Percentiles rank a stretch among this genome's conserved stretches.
phyloP scores from a whole-genome alignment of 2,888 invertebrate species.

The Apotomis turbidana region DNA sequence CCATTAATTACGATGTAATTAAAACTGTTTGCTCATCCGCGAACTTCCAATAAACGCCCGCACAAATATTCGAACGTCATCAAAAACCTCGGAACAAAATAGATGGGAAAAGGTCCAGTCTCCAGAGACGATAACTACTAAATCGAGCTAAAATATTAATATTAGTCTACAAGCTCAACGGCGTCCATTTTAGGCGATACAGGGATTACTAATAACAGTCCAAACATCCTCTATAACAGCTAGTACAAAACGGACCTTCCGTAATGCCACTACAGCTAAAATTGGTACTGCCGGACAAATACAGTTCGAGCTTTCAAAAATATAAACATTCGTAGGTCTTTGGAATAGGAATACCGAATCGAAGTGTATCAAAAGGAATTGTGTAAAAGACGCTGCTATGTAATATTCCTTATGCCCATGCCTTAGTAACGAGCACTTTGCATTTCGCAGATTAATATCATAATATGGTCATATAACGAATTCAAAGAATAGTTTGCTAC shows the following conservation, averaged over 20 bases:
- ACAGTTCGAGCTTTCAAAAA: not conserved
- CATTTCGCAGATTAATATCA: not conserved
- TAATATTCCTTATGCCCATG: constrained; percentile 9
- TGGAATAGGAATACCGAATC: constrained; percentile 18
- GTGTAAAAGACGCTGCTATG: not conserved
- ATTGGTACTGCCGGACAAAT: not conserved
- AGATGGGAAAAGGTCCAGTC: constrained; percentile 14
- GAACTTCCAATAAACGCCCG: constrained; percentile 20
- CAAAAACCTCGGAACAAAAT: not conserved
- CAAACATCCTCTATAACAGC: not conserved
- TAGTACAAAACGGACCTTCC: not conserved
- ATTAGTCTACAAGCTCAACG: constrained; percentile 9
- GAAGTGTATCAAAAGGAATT: constrained; percentile 9
- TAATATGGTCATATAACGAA: not conserved
- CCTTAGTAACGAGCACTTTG: not conserved
- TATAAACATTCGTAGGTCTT: constrained; percentile 7
- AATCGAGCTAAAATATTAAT: constrained; percentile 24
- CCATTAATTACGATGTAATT: constrained; percentile 35
- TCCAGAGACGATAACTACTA: constrained; percentile 6
- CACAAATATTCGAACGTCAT: constrained; percentile 25
- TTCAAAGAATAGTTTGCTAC: not conserved
- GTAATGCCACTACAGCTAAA: not conserved
- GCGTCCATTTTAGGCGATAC: not conserved
- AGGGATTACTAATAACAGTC: constrained; percentile 4
- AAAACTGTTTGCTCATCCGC: constrained; percentile 38